Percentiles rank a stretch among this genome's conserved stretches.
Evolutionary conservation across 2,888 invertebrate genomes (phyloP).

Genomic region (Mythimna albipuncta): DNA sequence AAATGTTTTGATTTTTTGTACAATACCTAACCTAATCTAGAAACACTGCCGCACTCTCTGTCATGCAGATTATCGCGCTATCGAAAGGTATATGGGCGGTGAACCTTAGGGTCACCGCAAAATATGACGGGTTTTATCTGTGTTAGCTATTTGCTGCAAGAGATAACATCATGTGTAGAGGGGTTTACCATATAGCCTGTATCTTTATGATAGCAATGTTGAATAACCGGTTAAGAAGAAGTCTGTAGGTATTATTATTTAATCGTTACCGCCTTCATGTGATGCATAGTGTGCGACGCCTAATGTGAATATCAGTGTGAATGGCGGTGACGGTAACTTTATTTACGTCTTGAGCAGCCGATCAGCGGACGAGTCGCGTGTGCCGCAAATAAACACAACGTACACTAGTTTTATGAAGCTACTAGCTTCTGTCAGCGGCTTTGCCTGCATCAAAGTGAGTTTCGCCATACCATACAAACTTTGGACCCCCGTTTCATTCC

Average conservation of each 20-base stretch:
- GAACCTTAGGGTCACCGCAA: slow-evolving; percentile 14
- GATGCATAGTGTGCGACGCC: slow-evolving; percentile 55
- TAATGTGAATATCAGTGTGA: slow-evolving; percentile 70
- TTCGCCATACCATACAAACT: no score
- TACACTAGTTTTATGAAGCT: slow-evolving; percentile 38
- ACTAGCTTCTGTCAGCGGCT: slow-evolving; percentile 4
- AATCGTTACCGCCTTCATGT: background rate
- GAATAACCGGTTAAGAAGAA: slow-evolving; percentile 13
- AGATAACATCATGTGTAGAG: background rate
- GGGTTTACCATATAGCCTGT: background rate
- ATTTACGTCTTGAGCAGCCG: slow-evolving; percentile 71
- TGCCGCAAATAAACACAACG: slow-evolving; percentile 67
- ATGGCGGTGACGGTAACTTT: slow-evolving; percentile 76
- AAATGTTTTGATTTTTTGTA: background rate
- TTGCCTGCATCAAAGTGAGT: no score
- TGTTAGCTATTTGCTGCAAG: slow-evolving; percentile 3
- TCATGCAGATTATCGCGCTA: background rate
- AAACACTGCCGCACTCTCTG: background rate
- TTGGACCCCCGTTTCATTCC: no score
- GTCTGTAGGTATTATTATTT: background rate
- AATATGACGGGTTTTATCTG: background rate
- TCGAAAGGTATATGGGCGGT: slow-evolving; percentile 2
- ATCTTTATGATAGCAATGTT: slow-evolving; percentile 7
- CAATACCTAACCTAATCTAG: background rate
- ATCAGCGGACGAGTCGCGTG: slow-evolving; percentile 51